A percentile compares a stretch with the other conserved stretches of the same genome.
Conservation (phyloP, 2,113 vertebrate species). For the Micronycteris hirsuta region DNA sequence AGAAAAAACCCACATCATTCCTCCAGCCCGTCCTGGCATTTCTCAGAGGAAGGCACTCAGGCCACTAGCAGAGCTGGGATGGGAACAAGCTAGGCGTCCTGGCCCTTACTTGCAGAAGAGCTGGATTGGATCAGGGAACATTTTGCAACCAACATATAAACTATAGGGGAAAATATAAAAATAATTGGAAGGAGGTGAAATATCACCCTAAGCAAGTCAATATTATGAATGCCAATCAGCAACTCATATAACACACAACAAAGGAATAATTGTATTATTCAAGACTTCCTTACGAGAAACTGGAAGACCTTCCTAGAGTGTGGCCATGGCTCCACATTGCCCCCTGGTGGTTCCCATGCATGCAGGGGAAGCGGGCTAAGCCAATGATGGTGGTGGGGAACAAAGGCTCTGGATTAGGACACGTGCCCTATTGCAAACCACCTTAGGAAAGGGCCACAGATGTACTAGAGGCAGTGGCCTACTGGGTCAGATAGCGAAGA, state of each 20-base stretch:
- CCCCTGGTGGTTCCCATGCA: conserved; percentile 8
- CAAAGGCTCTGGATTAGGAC: not conserved
- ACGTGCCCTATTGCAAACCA: not conserved
- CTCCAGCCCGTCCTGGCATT: not conserved
- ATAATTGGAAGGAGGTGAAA: not conserved
- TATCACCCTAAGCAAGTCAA: not conserved
- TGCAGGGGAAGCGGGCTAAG: not conserved
- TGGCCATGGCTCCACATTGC: conserved; percentile 16
- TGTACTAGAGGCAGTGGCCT: not conserved
- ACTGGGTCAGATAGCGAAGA: not conserved
- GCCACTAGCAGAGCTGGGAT: not conserved
- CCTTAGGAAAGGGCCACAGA: not conserved
- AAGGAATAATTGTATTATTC: not conserved
- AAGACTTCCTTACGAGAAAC: not conserved
- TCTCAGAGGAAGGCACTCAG: not conserved
- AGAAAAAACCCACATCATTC: not conserved
- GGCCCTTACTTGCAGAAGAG: not conserved
- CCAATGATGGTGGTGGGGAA: not conserved
- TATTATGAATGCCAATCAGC: not conserved
- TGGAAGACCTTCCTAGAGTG: not conserved
- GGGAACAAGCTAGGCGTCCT: not conserved
- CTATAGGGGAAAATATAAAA: not conserved
- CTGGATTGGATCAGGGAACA: not conserved
- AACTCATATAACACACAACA: conserved; percentile 32
- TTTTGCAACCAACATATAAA: not conserved